Evolutionary conservation across 2,888 invertebrate genomes (phyloP).

Genomic region (Cecidostiba fungosa): DNA sequence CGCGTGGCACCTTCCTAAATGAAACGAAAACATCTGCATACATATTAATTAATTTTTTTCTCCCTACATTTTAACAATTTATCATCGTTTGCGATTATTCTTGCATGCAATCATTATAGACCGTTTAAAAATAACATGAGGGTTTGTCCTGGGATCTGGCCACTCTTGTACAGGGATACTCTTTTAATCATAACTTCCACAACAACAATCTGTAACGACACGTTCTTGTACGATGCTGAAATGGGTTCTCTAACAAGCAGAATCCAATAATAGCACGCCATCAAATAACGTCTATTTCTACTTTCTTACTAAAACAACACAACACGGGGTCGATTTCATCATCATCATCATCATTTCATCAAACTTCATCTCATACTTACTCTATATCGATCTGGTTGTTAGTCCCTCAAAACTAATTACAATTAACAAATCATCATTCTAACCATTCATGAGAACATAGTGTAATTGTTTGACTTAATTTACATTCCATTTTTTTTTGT

Average conservation of each 20-base stretch:
- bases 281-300: background rate
- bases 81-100: background rate
- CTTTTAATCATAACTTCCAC: constrained; percentile 2
- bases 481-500: background rate
- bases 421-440: background rate
- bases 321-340: constrained; percentile 23
- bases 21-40: background rate
- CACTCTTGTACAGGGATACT: constrained; percentile 71
- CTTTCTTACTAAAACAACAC: constrained; percentile 5
- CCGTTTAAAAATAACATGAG: background rate
- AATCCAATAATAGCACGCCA: background rate
- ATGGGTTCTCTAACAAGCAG: background rate
- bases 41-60: no score
- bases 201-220: background rate
- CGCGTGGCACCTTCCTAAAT: background rate
- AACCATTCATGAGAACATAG: background rate
- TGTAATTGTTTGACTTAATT: background rate
- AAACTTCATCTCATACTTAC: constrained; percentile 18
- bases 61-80: background rate
- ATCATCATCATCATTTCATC: constrained; percentile 28
- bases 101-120: background rate
- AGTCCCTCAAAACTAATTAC: background rate
- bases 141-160: constrained; percentile 78
- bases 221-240: background rate
- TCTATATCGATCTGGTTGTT: background rate